phyloP scores from a whole-genome alignment of 2,113 vertebrate species.

The Rana temporaria region DNA sequence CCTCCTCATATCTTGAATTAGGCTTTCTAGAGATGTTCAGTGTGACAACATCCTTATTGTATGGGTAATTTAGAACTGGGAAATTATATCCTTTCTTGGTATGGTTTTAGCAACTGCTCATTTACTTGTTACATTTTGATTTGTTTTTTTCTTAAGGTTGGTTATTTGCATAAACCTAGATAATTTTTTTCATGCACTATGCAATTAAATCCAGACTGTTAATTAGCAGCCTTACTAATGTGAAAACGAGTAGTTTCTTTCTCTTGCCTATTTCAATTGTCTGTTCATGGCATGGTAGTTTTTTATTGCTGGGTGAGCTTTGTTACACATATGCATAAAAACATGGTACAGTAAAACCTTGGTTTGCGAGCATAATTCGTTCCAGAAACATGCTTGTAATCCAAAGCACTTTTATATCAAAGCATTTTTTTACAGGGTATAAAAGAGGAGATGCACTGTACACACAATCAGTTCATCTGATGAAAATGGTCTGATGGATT shows the following conservation, averaged over 20 bases:
- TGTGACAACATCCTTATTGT: constrained; percentile 10
- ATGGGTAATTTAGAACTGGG: constrained; percentile 12
- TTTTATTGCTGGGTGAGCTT: too few relatives aligned
- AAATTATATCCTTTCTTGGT: constrained; percentile 34
- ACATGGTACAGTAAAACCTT: too few relatives aligned
- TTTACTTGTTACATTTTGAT: constrained; percentile 25
- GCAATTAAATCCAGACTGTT: constrained; percentile 36
- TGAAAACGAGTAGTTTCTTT: not conserved
- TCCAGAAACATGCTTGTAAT: too few relatives aligned
- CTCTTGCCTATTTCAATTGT: not conserved
- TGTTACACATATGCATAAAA: too few relatives aligned
- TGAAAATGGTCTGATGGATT: too few relatives aligned
- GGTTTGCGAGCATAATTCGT: too few relatives aligned
- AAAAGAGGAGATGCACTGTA: too few relatives aligned
- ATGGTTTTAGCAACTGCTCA: not conserved
- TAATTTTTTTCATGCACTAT: constrained; percentile 14
- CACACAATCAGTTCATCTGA: too few relatives aligned
- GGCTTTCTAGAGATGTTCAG: not conserved
- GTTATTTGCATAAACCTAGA: constrained; percentile 24
- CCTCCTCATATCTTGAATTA: not conserved
- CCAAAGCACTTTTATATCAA: too few relatives aligned
- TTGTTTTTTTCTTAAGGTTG: constrained; percentile 36
- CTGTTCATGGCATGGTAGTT: not conserved
- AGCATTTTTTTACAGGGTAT: too few relatives aligned
- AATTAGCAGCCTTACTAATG: constrained; percentile 39